Evolutionary conservation across 2,113 vertebrate genomes (phyloP).

Genomic region (Thoracochromis brauschi): DNA sequence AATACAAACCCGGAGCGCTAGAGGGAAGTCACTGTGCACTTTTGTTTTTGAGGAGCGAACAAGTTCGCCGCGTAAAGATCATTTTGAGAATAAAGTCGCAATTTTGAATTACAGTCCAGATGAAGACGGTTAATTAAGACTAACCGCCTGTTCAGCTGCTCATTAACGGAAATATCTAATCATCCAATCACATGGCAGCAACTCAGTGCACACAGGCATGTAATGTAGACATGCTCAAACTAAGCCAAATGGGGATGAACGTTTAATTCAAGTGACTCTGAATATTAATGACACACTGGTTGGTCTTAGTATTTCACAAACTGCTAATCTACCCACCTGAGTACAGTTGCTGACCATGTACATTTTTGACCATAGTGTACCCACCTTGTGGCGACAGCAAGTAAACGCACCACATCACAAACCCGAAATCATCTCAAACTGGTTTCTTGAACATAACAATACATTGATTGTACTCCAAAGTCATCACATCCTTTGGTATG

Average conservation of each 20-base stretch:
- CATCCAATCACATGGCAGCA: neutral
- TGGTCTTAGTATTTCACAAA: neutral
- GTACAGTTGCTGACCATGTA: neutral
- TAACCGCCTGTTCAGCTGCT: neutral
- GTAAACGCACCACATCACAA: neutral
- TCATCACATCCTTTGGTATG: neutral
- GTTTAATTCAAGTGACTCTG: neutral
- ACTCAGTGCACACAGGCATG: neutral
- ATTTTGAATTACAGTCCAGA: neutral
- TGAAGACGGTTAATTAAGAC: neutral
- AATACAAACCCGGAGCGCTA: neutral
- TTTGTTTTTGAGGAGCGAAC: neutral
- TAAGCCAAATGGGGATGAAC: neutral
- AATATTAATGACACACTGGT: neutral
- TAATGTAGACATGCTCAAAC: neutral
- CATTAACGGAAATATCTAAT: neutral
- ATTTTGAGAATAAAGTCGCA: neutral
- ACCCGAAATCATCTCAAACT: neutral
- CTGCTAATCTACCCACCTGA: neutral
- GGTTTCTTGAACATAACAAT: neutral
- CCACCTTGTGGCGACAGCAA: neutral
- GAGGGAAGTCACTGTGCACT: neutral
- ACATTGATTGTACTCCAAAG: neutral
- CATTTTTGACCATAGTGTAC: neutral
- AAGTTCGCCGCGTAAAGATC: neutral